Evolutionary conservation across 2,113 vertebrate genomes (phyloP), one percentile per base, ranked within the genome.

Genomic region (Pipra filicauda): DNA sequence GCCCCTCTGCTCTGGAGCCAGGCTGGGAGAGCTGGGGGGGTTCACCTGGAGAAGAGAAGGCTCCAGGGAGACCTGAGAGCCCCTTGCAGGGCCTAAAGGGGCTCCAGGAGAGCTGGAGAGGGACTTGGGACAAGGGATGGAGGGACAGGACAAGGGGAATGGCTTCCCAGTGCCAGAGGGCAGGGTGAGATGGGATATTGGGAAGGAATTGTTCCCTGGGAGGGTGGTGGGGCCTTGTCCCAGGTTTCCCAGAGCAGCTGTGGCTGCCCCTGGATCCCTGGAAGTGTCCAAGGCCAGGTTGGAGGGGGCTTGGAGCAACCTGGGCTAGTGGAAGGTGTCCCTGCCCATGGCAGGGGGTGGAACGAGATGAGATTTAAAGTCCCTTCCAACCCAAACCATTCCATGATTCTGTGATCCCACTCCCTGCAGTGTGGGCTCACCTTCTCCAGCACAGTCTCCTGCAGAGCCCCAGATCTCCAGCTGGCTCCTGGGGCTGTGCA

Each of bases 301-400:
- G 52, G n/a, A 6, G 0, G 1, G 58, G 61, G 10, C 4, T 30
- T 5, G 69, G 39, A 82, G 19, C 20, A 2, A 0, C 39, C 39
- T 82, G 62, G 46, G 13, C 4, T 0, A 13, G 46, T 75, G 70
- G 24, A 0, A 26, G 48, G 11, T 48, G 71, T 54, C 62, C 30
- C 54, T 82, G 54, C 28, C 43, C 30, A 13, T 55, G 64, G 48
- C 55, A 54, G 20, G 21, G 28, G 30, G 2, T 31, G 41, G 30
- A 0, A n/a, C 1, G 3, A 5, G 30, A 13, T n/a, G n/a, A 1
- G 11, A 5, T 76, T 41, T 13, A 1, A 2, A 3, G 6, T 61
- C 37, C 21, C 10, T 49, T 27, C 35, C 62, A 43, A 2, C 11
- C 22, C 4, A 35, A 70, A 35, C 41, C 41, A 6, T 83, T 54